Percentiles rank a stretch among this genome's conserved stretches.
Conservation (phyloP, 2,113 vertebrate species). For the Dendrocopos noguchii region DNA sequence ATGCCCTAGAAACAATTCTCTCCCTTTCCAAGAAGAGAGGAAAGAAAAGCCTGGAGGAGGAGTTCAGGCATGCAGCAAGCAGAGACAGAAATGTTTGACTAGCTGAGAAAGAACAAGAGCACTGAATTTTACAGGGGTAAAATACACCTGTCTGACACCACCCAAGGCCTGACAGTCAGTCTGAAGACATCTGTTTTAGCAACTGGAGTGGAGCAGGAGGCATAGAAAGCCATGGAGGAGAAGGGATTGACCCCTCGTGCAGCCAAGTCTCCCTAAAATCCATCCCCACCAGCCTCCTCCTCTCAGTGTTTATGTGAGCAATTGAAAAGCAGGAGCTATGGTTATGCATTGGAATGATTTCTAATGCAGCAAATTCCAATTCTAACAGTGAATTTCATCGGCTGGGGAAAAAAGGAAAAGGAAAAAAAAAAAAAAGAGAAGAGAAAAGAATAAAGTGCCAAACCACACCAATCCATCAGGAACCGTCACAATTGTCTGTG, state of each 20-base stretch:
- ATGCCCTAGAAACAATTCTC: background rate
- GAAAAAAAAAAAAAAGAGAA: background rate
- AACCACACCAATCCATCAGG: background rate
- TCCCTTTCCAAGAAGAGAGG: background rate
- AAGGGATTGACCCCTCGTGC: background rate
- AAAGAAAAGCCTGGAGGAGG: background rate
- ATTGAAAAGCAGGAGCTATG: background rate
- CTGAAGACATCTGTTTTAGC: background rate
- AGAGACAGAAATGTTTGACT: background rate
- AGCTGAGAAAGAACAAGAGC: background rate
- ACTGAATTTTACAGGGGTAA: background rate
- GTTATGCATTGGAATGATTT: background rate
- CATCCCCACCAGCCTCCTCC: background rate
- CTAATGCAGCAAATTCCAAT: background rate
- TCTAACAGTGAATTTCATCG: slow-evolving; percentile 13
- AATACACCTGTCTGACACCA: background rate
- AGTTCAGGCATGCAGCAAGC: background rate
- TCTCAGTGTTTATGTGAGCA: background rate
- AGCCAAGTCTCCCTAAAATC: background rate
- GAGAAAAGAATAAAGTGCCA: background rate
- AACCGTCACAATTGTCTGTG: slow-evolving; percentile 6
- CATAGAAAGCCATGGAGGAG: background rate
- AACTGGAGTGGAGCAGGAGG: background rate
- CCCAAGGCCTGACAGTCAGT: background rate
- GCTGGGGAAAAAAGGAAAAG: background rate